Percentiles rank a stretch among this genome's conserved stretches.
Evolutionary conservation across 2,888 invertebrate species (phyloP).

Genomic region (Pandemis corylana): DNA sequence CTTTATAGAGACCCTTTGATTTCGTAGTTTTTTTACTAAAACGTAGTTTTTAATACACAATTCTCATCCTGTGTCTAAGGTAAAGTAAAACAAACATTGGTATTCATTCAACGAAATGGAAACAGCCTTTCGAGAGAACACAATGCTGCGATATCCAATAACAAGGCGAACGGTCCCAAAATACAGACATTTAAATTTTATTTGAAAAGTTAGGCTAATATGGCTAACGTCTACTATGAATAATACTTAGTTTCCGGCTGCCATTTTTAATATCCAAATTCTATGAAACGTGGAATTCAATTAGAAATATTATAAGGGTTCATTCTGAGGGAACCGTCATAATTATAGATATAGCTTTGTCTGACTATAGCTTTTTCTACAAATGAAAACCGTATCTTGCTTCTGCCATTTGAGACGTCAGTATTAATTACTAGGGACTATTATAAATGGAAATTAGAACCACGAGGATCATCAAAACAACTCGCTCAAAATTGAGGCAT

Average conservation of each 20-base stretch:
- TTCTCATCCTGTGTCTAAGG: neutral
- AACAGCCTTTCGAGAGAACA: neutral
- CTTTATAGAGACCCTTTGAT: too few relatives aligned
- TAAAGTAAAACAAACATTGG: neutral
- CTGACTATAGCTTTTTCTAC: neutral
- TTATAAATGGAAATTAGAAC: neutral
- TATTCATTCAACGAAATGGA: neutral
- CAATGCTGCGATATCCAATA: neutral
- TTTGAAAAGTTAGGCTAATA: conserved; percentile 7
- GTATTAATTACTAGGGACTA: conserved; percentile 4
- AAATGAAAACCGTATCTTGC: neutral
- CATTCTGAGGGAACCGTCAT: neutral
- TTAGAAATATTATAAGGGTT: conserved; percentile 2
- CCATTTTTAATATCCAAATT: neutral
- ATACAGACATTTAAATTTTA: neutral
- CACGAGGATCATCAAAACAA: neutral
- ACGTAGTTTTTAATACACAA: neutral
- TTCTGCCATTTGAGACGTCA: neutral
- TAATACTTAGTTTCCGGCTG: neutral
- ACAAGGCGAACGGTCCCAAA: neutral
- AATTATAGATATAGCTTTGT: neutral
- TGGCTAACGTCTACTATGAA: neutral
- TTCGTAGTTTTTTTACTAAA: too few relatives aligned
- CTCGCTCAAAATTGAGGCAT: neutral
- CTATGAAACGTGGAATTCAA: neutral